phyloP scores from a whole-genome alignment of 2,113 vertebrate species.

The Chrysochloris asiatica region DNA sequence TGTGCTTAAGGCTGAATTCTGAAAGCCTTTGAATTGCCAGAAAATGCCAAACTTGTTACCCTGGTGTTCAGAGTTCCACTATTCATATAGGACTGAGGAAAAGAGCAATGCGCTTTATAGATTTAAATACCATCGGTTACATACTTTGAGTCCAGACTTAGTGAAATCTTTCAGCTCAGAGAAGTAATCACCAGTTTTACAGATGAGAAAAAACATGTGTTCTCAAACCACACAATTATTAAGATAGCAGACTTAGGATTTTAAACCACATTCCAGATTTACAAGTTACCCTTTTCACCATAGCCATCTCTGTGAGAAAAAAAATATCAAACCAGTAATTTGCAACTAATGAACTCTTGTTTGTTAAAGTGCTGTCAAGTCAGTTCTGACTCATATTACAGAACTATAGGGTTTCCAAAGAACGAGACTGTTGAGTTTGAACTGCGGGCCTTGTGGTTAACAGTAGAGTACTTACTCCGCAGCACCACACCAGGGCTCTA shows the following conservation, averaged over 20 bases:
- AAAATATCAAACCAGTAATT: neutral
- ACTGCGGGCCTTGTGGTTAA: too few relatives aligned
- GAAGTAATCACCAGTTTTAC: neutral
- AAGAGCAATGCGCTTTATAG: neutral
- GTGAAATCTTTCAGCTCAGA: neutral
- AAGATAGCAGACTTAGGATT: neutral
- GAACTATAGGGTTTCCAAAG: too few relatives aligned
- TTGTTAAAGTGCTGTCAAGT: too few relatives aligned
- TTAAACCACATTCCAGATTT: neutral
- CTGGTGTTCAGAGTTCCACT: neutral
- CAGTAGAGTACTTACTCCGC: too few relatives aligned
- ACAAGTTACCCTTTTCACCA: neutral
- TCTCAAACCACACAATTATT: constrained; percentile 16
- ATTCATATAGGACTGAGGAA: neutral
- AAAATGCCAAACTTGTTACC: neutral
- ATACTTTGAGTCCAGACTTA: neutral
- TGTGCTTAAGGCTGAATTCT: neutral
- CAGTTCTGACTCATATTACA: too few relatives aligned
- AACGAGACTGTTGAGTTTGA: too few relatives aligned
- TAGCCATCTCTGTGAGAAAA: neutral
- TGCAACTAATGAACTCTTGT: neutral
- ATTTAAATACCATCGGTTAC: neutral
- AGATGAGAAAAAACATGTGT: neutral
- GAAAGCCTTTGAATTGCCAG: neutral
- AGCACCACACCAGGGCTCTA: too few relatives aligned